A percentile compares a stretch with the other conserved stretches of the same genome.
phyloP scores from a whole-genome alignment of 2,113 vertebrate genomes.

The Apodemus sylvaticus region DNA sequence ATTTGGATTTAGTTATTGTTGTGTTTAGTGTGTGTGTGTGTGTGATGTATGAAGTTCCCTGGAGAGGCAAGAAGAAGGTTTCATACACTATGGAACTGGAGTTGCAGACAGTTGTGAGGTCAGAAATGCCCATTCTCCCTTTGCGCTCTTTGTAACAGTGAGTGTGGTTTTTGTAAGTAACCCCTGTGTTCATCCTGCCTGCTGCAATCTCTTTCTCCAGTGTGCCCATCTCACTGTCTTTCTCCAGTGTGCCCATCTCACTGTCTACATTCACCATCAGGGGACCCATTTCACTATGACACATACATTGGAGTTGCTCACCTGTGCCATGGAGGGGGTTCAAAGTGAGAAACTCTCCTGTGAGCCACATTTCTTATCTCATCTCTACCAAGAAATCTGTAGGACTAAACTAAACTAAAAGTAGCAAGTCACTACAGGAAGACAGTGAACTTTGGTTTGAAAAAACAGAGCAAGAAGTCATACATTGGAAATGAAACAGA shows the following conservation, averaged over 20 bases:
- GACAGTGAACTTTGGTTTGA: neutral
- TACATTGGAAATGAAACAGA: neutral
- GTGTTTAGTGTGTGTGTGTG: neutral
- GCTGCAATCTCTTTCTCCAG: neutral
- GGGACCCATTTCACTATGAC: neutral
- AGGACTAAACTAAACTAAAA: neutral
- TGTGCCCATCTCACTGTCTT: neutral
- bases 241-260: too few relatives aligned
- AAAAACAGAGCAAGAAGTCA: neutral
- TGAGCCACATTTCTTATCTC: neutral
- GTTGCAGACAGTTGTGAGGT: too few relatives aligned
- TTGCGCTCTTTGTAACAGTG: neutral
- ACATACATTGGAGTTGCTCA: neutral
- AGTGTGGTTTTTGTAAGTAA: neutral
- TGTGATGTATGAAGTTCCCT: neutral
- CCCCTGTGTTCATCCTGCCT: neutral
- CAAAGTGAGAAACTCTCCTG: rapidly evolving
- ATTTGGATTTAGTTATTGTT: neutral
- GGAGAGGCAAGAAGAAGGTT: neutral
- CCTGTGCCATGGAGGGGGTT: rapidly evolving
- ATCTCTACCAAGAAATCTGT: neutral
- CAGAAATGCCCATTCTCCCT: neutral
- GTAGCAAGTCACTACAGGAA: too few relatives aligned
- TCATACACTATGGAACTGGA: neutral
- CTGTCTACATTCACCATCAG: neutral